Evolutionary conservation across 37 sponge, comb jelly and placozoan species (phyloP), one percentile per base, ranked within the genome.

Genomic region (Hexactinellida sp.): DNA sequence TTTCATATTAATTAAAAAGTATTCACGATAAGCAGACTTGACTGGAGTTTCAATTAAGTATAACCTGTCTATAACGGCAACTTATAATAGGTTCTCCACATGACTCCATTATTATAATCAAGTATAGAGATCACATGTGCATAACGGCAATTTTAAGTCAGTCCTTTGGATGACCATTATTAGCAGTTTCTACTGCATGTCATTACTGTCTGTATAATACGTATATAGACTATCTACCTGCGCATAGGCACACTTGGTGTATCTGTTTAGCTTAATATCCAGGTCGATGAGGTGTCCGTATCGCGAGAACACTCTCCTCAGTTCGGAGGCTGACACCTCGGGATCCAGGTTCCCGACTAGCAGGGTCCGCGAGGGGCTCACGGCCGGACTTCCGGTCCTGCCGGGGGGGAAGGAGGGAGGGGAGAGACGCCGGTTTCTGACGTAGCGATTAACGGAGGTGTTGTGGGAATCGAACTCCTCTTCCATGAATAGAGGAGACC

Each of bases 261-360:
- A 36, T 7, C 88, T 55, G 13, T 87, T 86, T 0, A 54, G 82
- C 89, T 97, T 97, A 52, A 97, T 90, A 84, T 97, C 98, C 30
- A 97, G 90, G 55, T 88, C 88, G 47, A 92, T 93, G 71, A 97
- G 91, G 13, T 89, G 86, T 3, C 95, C 95, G 84, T 92, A 97
- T 0, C 90, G 90, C 19, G 91, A 86, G 83, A 97, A 97, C 37
- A 94, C 63, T 36, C 91, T 91, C 1, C 92, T 82, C 76, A 97
- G 85, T 55, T 93, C 94, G n/a, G 88, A 36, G 28, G 93, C 95
- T 21, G 93, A 88, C 55, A 94, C 89, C 63, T 92, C 92, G 10
- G 36, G 24, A 24, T 94, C 95, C 34, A 97, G 38, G 85, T 94
- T 94, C 0, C 98, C 98, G 36, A 97, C 92, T 90, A 97, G 94